A percentile compares a stretch with the other conserved stretches of the same genome.
These are phyloP conservation scores for Phylloscopus collybita DNA, from an alignment of 2,797 vertebrate genomes.

Conservation along the genomic window DNA sequence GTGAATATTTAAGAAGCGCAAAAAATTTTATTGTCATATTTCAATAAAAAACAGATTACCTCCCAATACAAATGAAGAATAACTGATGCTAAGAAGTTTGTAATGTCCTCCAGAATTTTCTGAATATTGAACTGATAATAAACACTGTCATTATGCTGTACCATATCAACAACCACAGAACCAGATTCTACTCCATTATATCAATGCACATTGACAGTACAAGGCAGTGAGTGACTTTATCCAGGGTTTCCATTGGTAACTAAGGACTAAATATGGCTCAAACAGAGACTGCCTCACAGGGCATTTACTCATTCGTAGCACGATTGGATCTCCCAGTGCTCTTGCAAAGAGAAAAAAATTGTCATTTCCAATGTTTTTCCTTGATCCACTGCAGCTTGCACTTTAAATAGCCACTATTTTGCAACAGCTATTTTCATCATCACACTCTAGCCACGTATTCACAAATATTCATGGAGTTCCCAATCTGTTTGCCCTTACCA, in stretches of 20 bases:
- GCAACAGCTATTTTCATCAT: rapidly evolving
- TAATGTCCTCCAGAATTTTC: not conserved
- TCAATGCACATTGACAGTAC: not conserved
- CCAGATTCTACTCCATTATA: not conserved
- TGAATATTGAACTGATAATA: not conserved
- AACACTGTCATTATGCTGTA: not conserved
- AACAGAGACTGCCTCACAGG: not conserved
- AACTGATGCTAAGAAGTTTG: not conserved
- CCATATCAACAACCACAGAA: not conserved
- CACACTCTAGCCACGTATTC: not conserved
- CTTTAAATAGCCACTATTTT: not conserved
- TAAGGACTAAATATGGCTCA: not conserved
- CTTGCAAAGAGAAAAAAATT: not conserved
- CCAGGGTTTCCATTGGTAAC: not conserved
- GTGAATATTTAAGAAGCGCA: not conserved
- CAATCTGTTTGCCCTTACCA: not conserved
- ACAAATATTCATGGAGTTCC: not conserved
- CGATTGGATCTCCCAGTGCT: not conserved
- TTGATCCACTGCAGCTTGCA: not conserved
- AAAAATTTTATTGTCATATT: not conserved
- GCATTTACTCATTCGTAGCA: not conserved
- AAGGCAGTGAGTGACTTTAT: not conserved
- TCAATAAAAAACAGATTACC: not conserved
- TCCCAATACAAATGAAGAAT: not conserved
- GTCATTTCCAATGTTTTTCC: not conserved